Conservation (phyloP, 2,888 invertebrate species). For the Aricia artaxerxes region DNA sequence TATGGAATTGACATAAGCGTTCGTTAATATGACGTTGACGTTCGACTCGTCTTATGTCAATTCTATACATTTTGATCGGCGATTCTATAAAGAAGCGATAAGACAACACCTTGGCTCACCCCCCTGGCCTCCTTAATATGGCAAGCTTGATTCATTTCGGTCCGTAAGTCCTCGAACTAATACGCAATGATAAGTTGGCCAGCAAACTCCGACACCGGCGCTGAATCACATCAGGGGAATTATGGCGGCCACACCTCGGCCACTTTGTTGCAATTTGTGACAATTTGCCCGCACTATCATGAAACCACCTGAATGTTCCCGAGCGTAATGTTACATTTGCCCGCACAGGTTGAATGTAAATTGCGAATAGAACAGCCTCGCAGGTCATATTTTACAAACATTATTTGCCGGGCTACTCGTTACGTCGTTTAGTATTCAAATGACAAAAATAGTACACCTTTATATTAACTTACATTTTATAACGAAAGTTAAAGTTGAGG, state of each 20-base stretch:
- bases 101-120: too few relatives aligned
- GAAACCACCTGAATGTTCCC: constrained; percentile 41
- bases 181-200: constrained; percentile 51
- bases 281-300: constrained; percentile 54
- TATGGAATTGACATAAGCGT: too few relatives aligned
- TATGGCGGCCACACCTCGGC: constrained; percentile 52
- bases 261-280: constrained; percentile 65
- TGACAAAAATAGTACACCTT: neutral
- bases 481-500: neutral
- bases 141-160: neutral
- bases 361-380: constrained; percentile 16
- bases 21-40: too few relatives aligned
- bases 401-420: neutral
- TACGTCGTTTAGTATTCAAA: constrained; percentile 1
- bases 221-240: constrained; percentile 59
- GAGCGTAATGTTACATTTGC: constrained; percentile 37
- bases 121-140: neutral
- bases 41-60: too few relatives aligned
- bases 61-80: too few relatives aligned
- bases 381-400: constrained; percentile 12
- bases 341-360: constrained; percentile 17
- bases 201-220: constrained; percentile 50
- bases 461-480: neutral
- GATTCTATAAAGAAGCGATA: too few relatives aligned
- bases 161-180: constrained; percentile 39